These are phyloP conservation scores for Perognathus longimembris DNA, from an alignment of 2,113 vertebrate genomes.

Conservation along the genomic window DNA sequence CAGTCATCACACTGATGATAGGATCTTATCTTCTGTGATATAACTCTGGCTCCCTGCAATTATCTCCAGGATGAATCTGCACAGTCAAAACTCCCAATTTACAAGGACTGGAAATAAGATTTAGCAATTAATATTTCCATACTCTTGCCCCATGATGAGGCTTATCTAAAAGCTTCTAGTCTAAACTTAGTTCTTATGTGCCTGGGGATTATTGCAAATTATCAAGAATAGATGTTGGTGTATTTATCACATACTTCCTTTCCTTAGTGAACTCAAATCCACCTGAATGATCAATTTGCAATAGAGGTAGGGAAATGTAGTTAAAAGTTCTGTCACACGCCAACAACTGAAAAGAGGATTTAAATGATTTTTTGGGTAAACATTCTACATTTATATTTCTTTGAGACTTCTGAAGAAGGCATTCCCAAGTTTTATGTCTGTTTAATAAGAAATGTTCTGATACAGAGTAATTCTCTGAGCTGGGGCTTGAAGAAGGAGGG, in stretches of 20 bases:
- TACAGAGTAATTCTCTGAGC: not conserved
- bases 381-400: not conserved
- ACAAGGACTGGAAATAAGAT: constrained; percentile 21
- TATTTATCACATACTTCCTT: not conserved
- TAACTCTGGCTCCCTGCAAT: constrained; percentile 66
- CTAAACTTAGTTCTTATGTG: not conserved
- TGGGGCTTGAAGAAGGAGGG: not conserved
- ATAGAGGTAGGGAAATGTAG: not conserved
- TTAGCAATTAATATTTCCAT: not conserved
- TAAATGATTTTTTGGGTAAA: not conserved
- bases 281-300: not conserved
- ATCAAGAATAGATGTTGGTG: not conserved
- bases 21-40: constrained; percentile 65
- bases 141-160: not conserved
- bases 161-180: not conserved
- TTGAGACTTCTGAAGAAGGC: not conserved
- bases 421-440: not conserved
- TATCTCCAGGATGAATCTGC: constrained; percentile 67
- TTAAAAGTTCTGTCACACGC: not conserved
- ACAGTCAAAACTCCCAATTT: not conserved
- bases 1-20: constrained; percentile 74
- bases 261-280: not conserved
- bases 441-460: not conserved
- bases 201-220: not conserved
- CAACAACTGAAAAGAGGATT: not conserved